phyloP scores from a whole-genome alignment of 1,140 invertebrate species.

The Elysia chlorotica region DNA sequence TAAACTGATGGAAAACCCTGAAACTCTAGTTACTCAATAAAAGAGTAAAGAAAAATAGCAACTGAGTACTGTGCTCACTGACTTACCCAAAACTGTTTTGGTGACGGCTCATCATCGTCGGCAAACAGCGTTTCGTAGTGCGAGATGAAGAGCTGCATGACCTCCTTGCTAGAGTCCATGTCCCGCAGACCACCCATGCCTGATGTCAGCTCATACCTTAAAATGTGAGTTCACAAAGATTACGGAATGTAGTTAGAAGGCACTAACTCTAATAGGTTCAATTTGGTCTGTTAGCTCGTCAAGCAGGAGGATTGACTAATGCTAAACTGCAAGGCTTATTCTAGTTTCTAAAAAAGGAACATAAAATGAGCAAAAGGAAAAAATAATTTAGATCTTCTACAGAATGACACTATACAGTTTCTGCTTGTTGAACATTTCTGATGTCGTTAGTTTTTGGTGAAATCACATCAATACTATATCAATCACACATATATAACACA shows the following conservation, averaged over 20 bases:
- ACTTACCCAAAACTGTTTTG: slow-evolving; percentile 45
- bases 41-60: no score
- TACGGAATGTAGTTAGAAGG: background rate
- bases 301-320: background rate
- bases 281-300: background rate
- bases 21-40: no score
- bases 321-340: background rate
- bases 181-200: slow-evolving; percentile 60
- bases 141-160: slow-evolving; percentile 60
- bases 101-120: slow-evolving; percentile 39
- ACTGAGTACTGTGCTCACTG: no score
- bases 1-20: no score
- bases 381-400: background rate
- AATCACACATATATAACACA: no score
- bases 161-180: slow-evolving; percentile 61
- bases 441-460: no score
- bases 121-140: slow-evolving; percentile 59
- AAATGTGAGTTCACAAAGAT: background rate
- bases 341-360: background rate
- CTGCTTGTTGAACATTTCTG: no score
- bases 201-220: slow-evolving; percentile 21
- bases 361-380: background rate
- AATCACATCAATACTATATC: no score
- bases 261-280: background rate
- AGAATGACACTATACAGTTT: no score